phyloP scores from a whole-genome alignment of 1,140 invertebrate species.

The Drosophila auraria region DNA sequence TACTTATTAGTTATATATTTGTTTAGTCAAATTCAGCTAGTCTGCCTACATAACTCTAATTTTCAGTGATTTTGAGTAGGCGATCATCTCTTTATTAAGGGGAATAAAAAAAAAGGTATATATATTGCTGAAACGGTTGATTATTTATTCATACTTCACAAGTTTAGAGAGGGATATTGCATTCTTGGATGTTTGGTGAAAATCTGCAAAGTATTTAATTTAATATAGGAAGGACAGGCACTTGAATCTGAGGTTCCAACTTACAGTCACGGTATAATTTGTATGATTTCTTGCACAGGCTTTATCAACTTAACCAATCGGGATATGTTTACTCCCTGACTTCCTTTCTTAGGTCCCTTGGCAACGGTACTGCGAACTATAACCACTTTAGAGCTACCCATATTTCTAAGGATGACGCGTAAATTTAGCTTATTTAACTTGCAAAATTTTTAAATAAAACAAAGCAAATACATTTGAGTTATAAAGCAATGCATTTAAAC shows the following conservation, averaged over 20 bases:
- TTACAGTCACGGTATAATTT: conserved; percentile 4
- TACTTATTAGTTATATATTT: no score
- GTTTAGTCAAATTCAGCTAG: no score
- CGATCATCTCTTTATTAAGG: no score
- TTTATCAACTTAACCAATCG: conserved; percentile 18
- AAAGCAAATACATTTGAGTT: background rate
- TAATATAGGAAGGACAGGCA: no score
- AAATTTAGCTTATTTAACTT: background rate
- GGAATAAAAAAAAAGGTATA: no score
- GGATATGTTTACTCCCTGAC: conserved; percentile 14
- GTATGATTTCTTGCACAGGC: background rate
- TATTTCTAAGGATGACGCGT: background rate
- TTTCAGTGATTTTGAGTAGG: no score
- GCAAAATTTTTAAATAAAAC: background rate
- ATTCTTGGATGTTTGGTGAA: no score
- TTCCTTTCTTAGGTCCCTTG: conserved; percentile 2
- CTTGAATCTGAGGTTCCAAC: background rate
- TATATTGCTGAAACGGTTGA: background rate
- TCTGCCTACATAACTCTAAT: no score
- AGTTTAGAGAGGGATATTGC: background rate
- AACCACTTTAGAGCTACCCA: conserved; percentile 16
- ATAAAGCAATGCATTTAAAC: background rate
- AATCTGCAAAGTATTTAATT: background rate
- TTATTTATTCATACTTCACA: background rate
- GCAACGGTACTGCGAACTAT: conserved; percentile 35